Percentiles rank a stretch among this genome's conserved stretches.
These are phyloP conservation scores for Mactra quadrangularis DNA, from an alignment of 1,140 invertebrate species.

Conservation along the genomic window DNA sequence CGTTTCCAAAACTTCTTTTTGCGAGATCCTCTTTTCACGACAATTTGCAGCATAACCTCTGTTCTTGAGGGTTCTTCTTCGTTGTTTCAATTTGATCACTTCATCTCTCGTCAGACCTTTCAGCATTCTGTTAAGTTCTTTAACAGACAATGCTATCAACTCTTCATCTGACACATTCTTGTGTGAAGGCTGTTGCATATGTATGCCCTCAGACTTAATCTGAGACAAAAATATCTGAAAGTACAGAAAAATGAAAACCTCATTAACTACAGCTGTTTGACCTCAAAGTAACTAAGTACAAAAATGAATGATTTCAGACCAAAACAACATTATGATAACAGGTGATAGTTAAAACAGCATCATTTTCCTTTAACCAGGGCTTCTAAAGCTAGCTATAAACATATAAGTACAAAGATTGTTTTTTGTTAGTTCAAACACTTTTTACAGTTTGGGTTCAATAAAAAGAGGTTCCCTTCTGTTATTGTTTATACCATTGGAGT, in stretches of 20 bases:
- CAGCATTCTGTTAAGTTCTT: conserved; percentile 97
- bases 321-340: too few species aligned
- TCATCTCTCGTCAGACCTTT: conserved; percentile 96
- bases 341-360: too few species aligned
- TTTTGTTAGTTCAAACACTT: too few species aligned
- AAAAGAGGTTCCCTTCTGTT: too few species aligned
- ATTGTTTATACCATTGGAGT: too few species aligned
- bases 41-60: conserved; percentile 99
- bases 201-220: conserved; percentile 76
- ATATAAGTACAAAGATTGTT: too few species aligned
- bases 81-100: conserved; percentile 96
- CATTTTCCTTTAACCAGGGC: too few species aligned
- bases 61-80: conserved; percentile 98
- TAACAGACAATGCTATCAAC: conserved; percentile 94
- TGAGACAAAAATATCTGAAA: conserved; percentile 81
- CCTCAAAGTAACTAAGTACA: too few species aligned
- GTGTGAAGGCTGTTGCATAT: conserved; percentile 47
- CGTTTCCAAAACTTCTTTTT: conserved; percentile 88
- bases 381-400: too few species aligned
- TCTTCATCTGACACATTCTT: conserved; percentile 89
- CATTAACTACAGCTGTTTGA: too few species aligned
- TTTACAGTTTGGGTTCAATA: too few species aligned
- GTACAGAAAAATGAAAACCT: conserved; percentile 31
- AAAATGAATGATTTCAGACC: too few species aligned
- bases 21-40: conserved; percentile 85